Evolutionary conservation across 2,797 vertebrate species (phyloP).

Genomic region (Typhlichthys subterraneus): DNA sequence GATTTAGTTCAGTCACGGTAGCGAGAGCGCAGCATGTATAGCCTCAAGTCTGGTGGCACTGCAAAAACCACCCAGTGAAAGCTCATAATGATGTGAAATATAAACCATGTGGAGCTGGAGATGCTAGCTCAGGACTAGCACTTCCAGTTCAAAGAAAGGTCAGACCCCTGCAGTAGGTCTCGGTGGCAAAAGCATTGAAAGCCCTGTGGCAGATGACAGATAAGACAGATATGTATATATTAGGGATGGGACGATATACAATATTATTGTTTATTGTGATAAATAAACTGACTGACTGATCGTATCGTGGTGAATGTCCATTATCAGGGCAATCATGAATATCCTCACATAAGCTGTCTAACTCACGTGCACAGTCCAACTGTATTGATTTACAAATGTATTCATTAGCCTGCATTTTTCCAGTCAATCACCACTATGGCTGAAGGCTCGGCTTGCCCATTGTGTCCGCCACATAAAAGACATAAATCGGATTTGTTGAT

Average conservation of each 20-base stretch:
- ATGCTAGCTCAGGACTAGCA: not conserved
- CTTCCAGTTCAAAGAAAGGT: slow-evolving; percentile 23
- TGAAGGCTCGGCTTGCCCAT: too few species aligned
- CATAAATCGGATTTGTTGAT: too few species aligned
- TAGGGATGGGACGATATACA: too few species aligned
- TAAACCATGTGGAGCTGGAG: slow-evolving; percentile 31
- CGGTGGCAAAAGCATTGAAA: slow-evolving; percentile 8
- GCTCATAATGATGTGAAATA: slow-evolving; percentile 48
- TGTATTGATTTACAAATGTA: too few species aligned
- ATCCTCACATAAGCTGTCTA: too few species aligned
- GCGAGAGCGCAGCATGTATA: slow-evolving; percentile 35
- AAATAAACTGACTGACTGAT: too few species aligned
- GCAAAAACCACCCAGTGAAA: slow-evolving; percentile 33
- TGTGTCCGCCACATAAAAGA: too few species aligned
- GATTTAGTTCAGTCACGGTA: slow-evolving; percentile 35
- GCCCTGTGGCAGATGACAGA: not conserved
- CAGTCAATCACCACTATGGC: too few species aligned
- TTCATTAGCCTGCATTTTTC: too few species aligned
- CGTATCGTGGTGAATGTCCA: too few species aligned
- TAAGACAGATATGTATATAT: not conserved
- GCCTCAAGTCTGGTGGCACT: slow-evolving; percentile 43
- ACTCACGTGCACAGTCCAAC: not conserved
- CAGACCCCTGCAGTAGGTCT: slow-evolving; percentile 27
- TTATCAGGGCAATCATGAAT: too few species aligned
- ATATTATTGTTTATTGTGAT: too few species aligned